These are phyloP conservation scores for Crypturellus tataupa DNA, from an alignment of 2,797 vertebrate species.

Conservation along the genomic window DNA sequence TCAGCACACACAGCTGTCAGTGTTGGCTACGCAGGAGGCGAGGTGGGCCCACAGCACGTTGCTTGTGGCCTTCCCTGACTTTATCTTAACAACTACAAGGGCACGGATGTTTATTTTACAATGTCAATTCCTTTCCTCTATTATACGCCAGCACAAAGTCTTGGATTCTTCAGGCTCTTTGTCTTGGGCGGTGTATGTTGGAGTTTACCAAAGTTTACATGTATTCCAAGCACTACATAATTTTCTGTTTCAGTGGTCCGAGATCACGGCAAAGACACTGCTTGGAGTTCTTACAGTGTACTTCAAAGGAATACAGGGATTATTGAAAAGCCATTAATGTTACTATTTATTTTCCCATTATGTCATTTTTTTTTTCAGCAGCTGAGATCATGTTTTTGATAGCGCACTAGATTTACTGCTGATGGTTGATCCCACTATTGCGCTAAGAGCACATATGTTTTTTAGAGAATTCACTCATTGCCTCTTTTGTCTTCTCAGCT, in stretches of 20 bases:
- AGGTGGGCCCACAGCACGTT: neutral
- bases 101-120: neutral
- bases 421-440: neutral
- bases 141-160: neutral
- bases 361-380: neutral
- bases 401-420: neutral
- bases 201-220: neutral
- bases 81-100: neutral
- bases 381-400: neutral
- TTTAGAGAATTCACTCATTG: neutral
- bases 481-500: neutral
- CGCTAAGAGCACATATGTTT: neutral
- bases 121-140: neutral
- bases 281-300: neutral
- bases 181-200: neutral
- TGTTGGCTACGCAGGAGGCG: neutral
- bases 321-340: neutral
- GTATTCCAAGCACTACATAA: neutral
- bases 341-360: slow-evolving; percentile 23
- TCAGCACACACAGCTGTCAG: fast-evolving
- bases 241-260: slow-evolving; percentile 1
- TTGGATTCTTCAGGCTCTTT: neutral
- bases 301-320: slow-evolving; percentile 4
- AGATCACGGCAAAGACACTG: neutral
- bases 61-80: neutral